These are phyloP conservation scores for Platyscapa corneri DNA, from an alignment of 1,140 invertebrate species.

Conservation along the genomic window DNA sequence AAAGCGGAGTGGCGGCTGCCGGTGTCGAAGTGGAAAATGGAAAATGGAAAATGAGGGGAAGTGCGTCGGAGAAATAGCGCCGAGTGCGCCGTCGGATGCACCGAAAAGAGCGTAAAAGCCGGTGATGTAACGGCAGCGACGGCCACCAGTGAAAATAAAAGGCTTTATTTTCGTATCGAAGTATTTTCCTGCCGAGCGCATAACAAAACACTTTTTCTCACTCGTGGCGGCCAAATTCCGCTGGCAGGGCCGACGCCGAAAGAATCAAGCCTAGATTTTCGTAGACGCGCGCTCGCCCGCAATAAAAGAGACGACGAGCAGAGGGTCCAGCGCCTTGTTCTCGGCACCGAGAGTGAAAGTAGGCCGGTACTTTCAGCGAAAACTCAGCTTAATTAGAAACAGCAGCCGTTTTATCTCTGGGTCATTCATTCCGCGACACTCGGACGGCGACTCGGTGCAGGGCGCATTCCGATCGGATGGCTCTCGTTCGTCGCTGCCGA, in stretches of 20 bases:
- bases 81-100: too few species aligned
- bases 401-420: conserved; percentile 67
- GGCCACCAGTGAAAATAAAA: conserved; percentile 22
- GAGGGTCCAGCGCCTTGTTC: neutral
- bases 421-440: conserved; percentile 70
- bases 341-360: conserved; percentile 57
- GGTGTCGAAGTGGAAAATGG: too few species aligned
- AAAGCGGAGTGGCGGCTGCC: too few species aligned
- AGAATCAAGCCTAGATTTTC: conserved; percentile 38
- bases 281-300: neutral
- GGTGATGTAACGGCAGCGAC: neutral
- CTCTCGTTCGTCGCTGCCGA: conserved; percentile 48
- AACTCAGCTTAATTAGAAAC: conserved; percentile 69
- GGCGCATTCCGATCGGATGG: conserved; percentile 67
- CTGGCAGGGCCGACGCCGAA: too few species aligned
- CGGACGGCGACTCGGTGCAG: conserved; percentile 61
- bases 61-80: too few species aligned
- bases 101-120: too few species aligned
- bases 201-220: conserved; percentile 29
- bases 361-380: conserved; percentile 66
- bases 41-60: too few species aligned
- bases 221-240: conserved; percentile 36
- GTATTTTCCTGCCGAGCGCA: neutral
- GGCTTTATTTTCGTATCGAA: conserved; percentile 39
- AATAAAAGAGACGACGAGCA: too few species aligned